These are phyloP conservation scores for Typhlomys cinereus DNA, from an alignment of 2,113 vertebrate genomes.

Conservation along the genomic window DNA sequence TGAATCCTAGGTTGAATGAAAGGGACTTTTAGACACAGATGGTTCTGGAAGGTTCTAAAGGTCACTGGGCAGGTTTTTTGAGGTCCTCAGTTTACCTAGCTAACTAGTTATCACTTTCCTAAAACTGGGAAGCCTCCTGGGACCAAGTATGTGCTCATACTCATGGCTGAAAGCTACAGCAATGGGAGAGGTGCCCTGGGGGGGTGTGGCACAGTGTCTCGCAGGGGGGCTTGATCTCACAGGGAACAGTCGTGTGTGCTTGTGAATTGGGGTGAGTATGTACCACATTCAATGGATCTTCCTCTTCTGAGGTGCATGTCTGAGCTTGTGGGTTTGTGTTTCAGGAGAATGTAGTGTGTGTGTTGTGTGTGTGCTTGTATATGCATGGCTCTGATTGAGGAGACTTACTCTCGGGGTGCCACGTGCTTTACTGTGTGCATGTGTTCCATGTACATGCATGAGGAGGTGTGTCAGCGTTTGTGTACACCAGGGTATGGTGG, in stretches of 20 bases:
- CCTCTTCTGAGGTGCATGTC: background rate
- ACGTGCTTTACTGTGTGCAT: too few relatives aligned
- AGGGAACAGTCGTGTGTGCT: background rate
- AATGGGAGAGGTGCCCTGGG: background rate
- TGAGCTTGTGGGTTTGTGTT: background rate
- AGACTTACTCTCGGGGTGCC: background rate
- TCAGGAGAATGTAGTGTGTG: background rate
- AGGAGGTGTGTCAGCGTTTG: rapidly evolving
- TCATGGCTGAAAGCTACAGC: too few relatives aligned
- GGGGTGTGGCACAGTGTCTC: background rate
- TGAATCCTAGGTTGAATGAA: background rate
- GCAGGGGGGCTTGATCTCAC: background rate
- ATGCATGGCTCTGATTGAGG: background rate
- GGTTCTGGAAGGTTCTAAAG: background rate
- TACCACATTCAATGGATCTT: background rate
- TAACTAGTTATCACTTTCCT: background rate
- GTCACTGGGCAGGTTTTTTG: background rate
- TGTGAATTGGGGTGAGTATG: background rate
- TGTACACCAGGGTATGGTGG: background rate
- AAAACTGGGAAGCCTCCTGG: background rate
- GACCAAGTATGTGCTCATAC: too few relatives aligned
- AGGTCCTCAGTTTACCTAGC: background rate
- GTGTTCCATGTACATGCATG: background rate
- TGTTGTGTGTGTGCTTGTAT: background rate
- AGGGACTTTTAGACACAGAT: background rate